A percentile compares a stretch with the other conserved stretches of the same genome.
phyloP scores from a whole-genome alignment of 2,113 vertebrate genomes.

The Sceloporus tristichus region DNA sequence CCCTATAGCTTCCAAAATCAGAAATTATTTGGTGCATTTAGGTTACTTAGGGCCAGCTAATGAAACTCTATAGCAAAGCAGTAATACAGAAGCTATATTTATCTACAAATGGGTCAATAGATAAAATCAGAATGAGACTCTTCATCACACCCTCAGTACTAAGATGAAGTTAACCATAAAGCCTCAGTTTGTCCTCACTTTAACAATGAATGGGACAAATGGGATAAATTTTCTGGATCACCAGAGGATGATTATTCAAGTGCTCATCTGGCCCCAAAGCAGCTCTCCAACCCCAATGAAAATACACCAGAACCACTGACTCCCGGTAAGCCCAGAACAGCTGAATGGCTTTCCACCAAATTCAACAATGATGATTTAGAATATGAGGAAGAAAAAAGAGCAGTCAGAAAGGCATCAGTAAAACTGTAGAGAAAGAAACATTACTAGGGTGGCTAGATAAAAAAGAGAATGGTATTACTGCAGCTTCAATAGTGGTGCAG shows the following conservation, averaged over 20 bases:
- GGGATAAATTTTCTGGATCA: not conserved
- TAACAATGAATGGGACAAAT: not conserved
- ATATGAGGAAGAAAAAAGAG: constrained; percentile 41
- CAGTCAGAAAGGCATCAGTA: fast-evolving
- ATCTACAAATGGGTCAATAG: not conserved
- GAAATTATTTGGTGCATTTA: too few species aligned
- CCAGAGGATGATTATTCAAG: fast-evolving
- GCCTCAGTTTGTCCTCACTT: too few species aligned
- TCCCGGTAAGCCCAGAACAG: constrained; percentile 89
- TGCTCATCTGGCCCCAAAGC: constrained; percentile 96
- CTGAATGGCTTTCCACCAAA: constrained; percentile 97
- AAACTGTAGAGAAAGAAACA: not conserved
- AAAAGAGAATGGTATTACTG: too few species aligned
- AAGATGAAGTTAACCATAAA: not conserved
- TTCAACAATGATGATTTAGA: constrained; percentile 94
- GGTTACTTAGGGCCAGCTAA: too few species aligned
- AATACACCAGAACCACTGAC: constrained; percentile 97
- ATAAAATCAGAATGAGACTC: not conserved
- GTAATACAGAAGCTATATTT: not conserved
- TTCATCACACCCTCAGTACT: not conserved
- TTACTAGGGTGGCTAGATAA: not conserved
- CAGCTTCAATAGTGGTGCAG: too few species aligned
- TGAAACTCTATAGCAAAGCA: not conserved
- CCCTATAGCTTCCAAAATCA: too few species aligned
- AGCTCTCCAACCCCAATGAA: constrained; percentile 96